A percentile compares a stretch with the other conserved stretches of the same genome.
Evolutionary conservation across 1,140 invertebrate species (phyloP).

Genomic region (Hesperophylax magnus): DNA sequence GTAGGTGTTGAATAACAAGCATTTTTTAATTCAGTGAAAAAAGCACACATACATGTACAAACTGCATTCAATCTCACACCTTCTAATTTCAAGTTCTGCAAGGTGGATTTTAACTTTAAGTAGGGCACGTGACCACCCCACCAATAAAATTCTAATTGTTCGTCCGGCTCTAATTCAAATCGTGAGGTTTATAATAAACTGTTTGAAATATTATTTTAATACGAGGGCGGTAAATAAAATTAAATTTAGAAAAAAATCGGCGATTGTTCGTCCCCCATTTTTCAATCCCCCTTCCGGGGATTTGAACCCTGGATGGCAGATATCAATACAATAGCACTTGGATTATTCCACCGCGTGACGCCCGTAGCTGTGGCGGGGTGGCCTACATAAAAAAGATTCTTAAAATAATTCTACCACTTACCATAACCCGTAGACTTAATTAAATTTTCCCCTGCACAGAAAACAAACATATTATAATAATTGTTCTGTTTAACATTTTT

Average conservation of each 20-base stretch:
- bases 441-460: no score
- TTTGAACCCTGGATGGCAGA: neutral
- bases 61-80: neutral
- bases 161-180: conserved; percentile 45
- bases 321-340: conserved; percentile 5
- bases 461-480: no score
- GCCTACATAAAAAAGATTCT: no score
- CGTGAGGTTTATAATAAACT: conserved; percentile 54
- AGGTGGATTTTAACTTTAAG: conserved; percentile 7
- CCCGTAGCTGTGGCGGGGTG: neutral
- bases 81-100: neutral
- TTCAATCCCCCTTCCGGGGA: neutral
- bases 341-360: conserved; percentile 37
- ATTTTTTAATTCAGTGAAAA: neutral
- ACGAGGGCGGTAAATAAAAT: conserved; percentile 57
- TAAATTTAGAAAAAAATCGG: conserved; percentile 38
- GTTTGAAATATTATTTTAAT: conserved; percentile 59
- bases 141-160: neutral
- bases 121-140: neutral
- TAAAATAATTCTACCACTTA: no score
- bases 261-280: conserved; percentile 37
- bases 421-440: no score
- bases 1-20: no score
- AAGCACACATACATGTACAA: neutral
- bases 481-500: no score